Evolutionary conservation across 2,113 vertebrate species (phyloP).

Genomic region (Macrotis lagotis): DNA sequence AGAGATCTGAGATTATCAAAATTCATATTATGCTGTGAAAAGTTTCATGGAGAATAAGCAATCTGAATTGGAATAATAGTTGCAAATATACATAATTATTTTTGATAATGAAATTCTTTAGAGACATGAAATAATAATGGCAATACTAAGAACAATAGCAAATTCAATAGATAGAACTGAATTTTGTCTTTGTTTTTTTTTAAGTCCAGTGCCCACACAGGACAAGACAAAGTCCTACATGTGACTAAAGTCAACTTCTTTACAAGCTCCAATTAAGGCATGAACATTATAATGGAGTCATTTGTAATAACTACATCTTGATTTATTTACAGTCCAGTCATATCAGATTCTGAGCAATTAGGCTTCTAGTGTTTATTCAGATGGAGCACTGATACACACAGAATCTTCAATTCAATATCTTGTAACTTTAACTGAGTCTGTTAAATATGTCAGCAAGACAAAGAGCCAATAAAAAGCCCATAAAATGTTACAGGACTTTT

Average conservation of each 20-base stretch:
- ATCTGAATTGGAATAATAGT: too few relatives aligned
- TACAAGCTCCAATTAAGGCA: slow-evolving; percentile 12
- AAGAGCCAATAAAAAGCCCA: slow-evolving; percentile 68
- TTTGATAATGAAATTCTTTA: background rate
- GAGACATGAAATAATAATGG: background rate
- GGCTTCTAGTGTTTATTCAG: slow-evolving; percentile 61
- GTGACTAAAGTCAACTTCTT: slow-evolving; percentile 42
- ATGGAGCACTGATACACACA: slow-evolving; percentile 51
- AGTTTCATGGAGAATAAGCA: too few relatives aligned
- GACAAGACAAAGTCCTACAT: background rate
- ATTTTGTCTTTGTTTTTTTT: background rate
- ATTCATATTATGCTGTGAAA: too few relatives aligned
- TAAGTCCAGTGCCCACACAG: background rate
- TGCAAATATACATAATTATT: too few relatives aligned
- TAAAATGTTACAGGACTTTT: slow-evolving; percentile 64
- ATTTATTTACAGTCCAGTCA: background rate
- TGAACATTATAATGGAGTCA: background rate
- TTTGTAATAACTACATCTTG: slow-evolving; percentile 14
- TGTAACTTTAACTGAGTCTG: slow-evolving; percentile 64
- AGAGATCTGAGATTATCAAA: too few relatives aligned
- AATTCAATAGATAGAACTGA: background rate
- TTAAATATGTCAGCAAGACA: slow-evolving; percentile 71
- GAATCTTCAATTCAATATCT: slow-evolving; percentile 43
- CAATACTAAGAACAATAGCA: background rate
- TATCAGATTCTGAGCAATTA: slow-evolving; percentile 25